These are phyloP conservation scores for Pterocles gutturalis DNA, from an alignment of 2,113 vertebrate species.

Conservation along the genomic window DNA sequence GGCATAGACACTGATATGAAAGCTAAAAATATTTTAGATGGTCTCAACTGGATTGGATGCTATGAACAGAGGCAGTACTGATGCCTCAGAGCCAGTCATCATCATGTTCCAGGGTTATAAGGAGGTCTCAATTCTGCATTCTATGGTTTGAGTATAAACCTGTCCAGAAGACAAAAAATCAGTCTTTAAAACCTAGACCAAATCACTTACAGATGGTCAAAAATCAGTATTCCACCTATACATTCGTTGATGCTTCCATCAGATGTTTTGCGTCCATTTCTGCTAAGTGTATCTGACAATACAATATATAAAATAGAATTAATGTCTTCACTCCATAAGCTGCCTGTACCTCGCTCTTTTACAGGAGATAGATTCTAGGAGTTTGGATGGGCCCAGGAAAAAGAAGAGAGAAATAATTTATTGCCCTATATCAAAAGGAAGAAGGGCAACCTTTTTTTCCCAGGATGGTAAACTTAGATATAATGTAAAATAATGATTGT, in stretches of 20 bases:
- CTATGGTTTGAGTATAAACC: neutral
- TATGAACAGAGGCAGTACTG: neutral
- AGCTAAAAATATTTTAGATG: neutral
- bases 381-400: neutral
- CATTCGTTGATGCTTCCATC: neutral
- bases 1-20: neutral
- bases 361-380: slow-evolving; percentile 13
- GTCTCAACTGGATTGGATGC: neutral
- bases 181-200: neutral
- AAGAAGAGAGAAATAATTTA: neutral
- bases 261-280: neutral
- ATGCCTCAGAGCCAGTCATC: neutral
- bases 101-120: neutral
- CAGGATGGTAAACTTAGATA: neutral
- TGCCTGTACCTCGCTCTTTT: slow-evolving; percentile 12
- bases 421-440: neutral
- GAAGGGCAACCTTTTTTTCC: neutral
- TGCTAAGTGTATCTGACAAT: slow-evolving; percentile 16
- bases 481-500: neutral
- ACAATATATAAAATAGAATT: neutral
- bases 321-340: neutral
- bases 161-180: neutral
- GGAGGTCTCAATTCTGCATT: neutral
- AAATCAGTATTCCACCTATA: neutral
- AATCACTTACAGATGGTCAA: neutral